Conservation (phyloP, 92 coral and sea anemone genomes). For the Meandrina meandrites region DNA sequence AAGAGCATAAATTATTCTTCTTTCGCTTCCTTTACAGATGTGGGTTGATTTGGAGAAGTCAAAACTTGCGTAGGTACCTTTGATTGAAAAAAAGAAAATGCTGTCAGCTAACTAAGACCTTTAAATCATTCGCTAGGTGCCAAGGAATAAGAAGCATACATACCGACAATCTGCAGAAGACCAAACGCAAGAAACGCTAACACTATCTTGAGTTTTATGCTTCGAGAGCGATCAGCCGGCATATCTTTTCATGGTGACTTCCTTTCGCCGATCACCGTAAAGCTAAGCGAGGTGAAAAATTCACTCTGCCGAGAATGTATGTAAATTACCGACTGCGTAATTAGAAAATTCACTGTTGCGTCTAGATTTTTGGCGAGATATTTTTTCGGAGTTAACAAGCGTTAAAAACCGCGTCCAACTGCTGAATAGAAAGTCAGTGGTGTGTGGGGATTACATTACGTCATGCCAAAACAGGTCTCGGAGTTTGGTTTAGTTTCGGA, state of each 20-base stretch:
- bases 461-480: conserved; percentile 69
- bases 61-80: conserved; percentile 37
- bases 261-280: conserved; percentile 37
- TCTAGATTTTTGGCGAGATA: conserved; percentile 36
- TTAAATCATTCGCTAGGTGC: neutral
- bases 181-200: conserved; percentile 14
- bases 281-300: conserved; percentile 21
- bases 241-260: conserved; percentile 73
- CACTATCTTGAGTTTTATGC: conserved; percentile 37
- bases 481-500: conserved; percentile 35
- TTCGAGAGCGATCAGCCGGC: conserved; percentile 55
- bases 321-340: neutral
- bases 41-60: conserved; percentile 24
- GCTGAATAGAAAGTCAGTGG: conserved; percentile 19
- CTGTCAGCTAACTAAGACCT: neutral
- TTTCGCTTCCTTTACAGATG: conserved; percentile 19
- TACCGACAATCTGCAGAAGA: conserved; percentile 53
- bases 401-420: conserved; percentile 23
- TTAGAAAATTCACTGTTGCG: conserved; percentile 51
- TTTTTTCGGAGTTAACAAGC: conserved; percentile 37
- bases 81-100: neutral
- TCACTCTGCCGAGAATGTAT: conserved; percentile 10
- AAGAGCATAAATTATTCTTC: conserved; percentile 6
- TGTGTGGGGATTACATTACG: conserved; percentile 57
- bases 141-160: conserved; percentile 1